Conservation (phyloP, 2,797 vertebrate genomes). For the Macropodus opercularis region DNA sequence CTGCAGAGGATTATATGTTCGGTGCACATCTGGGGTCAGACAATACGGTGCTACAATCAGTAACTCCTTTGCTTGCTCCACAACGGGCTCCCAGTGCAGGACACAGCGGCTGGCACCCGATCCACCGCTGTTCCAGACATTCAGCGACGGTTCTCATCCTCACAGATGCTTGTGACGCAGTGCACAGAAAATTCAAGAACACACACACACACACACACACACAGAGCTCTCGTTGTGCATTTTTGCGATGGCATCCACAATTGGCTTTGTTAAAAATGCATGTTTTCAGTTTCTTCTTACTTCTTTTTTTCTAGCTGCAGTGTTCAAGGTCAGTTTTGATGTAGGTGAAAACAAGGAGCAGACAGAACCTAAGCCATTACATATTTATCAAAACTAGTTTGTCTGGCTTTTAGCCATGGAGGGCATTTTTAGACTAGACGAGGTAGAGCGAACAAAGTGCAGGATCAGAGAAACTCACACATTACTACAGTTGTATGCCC, state of each 20-base stretch:
- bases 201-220: too few relatives aligned
- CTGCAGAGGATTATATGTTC: slow-evolving; percentile 85
- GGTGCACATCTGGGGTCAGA: slow-evolving; percentile 83
- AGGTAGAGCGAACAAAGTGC: slow-evolving; percentile 10
- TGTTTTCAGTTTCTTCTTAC: not conserved
- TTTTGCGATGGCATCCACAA: slow-evolving; percentile 18
- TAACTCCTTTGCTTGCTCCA: slow-evolving; percentile 40
- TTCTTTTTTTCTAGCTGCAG: slow-evolving; percentile 16
- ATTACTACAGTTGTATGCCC: too few relatives aligned
- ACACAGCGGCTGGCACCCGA: slow-evolving; percentile 34
- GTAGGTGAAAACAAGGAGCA: slow-evolving; percentile 9
- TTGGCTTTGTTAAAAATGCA: slow-evolving; percentile 5
- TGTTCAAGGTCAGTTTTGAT: slow-evolving; percentile 32
- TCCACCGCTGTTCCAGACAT: slow-evolving; percentile 48
- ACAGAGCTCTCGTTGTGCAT: slow-evolving; percentile 25
- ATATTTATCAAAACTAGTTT: slow-evolving; percentile 4
- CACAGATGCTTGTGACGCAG: slow-evolving; percentile 51
- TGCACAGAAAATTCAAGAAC: slow-evolving; percentile 30
- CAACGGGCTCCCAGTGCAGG: slow-evolving; percentile 44
- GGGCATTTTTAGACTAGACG: slow-evolving; percentile 3
- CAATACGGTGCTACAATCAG: slow-evolving; percentile 71
- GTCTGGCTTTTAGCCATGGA: slow-evolving; percentile 5
- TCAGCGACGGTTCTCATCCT: slow-evolving; percentile 33
- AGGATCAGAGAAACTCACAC: too few relatives aligned
- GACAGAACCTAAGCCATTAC: not conserved